Percentiles rank a stretch among this genome's conserved stretches.
These are phyloP conservation scores for Siniperca knerii DNA, from an alignment of 2,113 vertebrate species.

Conservation along the genomic window DNA sequence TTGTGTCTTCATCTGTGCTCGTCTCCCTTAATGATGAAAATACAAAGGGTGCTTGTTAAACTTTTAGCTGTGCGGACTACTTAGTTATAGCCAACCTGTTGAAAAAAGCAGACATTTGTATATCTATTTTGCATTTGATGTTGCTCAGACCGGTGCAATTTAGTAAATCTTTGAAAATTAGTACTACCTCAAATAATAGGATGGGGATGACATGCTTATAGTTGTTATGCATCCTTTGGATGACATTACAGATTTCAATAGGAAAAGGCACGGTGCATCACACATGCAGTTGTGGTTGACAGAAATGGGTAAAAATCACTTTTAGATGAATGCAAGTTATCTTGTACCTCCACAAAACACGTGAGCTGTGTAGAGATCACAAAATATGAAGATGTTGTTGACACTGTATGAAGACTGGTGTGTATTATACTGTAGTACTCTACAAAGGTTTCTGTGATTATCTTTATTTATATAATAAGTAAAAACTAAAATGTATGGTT, in stretches of 20 bases:
- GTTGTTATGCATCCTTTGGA: neutral
- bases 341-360: too few species aligned
- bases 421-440: neutral
- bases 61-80: neutral
- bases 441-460: neutral
- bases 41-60: neutral
- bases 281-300: too few species aligned
- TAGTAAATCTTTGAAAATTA: too few species aligned
- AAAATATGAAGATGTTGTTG: neutral
- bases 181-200: neutral
- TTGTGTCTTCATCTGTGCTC: neutral
- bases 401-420: neutral
- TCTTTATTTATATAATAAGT: neutral
- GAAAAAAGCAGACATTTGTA: too few species aligned
- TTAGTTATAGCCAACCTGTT: neutral
- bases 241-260: neutral
- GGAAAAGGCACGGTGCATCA: too few species aligned
- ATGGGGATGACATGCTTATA: neutral
- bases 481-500: neutral
- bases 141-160: too few species aligned
- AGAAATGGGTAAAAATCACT: too few species aligned
- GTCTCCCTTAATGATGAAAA: neutral
- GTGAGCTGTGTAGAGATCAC: too few species aligned
- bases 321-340: too few species aligned
- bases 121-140: too few species aligned